Conservation (phyloP, 2,113 vertebrate species). For the Isichthys henryi region DNA sequence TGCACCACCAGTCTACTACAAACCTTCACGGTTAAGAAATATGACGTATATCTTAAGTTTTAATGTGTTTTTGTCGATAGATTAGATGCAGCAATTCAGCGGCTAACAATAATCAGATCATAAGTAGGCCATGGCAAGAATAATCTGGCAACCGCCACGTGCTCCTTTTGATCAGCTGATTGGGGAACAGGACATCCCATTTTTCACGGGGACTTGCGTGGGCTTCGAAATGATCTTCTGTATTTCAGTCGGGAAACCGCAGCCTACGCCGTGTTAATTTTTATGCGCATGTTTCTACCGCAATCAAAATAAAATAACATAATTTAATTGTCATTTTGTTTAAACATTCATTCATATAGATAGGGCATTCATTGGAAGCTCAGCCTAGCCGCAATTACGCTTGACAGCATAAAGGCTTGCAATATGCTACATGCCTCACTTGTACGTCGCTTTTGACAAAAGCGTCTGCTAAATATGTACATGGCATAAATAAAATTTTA, state of each 20-base stretch:
- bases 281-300: neutral
- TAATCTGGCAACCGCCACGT: neutral
- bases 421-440: neutral
- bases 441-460: too few relatives aligned
- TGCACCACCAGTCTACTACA: neutral
- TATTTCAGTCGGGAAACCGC: neutral
- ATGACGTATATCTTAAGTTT: neutral
- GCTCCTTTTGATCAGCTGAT: neutral
- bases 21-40: neutral
- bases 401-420: neutral
- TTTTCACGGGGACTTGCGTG: neutral
- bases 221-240: slow-evolving; percentile 3
- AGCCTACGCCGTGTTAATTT: neutral
- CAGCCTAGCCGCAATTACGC: neutral
- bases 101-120: neutral
- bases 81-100: neutral
- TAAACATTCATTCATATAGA: neutral
- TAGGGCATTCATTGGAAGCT: neutral
- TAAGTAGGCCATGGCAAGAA: neutral
- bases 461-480: too few relatives aligned
- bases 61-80: neutral
- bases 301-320: neutral
- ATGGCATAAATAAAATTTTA: too few relatives aligned
- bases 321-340: neutral
- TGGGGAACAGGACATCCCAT: too few relatives aligned